phyloP scores from a whole-genome alignment of 2,888 invertebrate species.

The Euplagia quadripunctaria region DNA sequence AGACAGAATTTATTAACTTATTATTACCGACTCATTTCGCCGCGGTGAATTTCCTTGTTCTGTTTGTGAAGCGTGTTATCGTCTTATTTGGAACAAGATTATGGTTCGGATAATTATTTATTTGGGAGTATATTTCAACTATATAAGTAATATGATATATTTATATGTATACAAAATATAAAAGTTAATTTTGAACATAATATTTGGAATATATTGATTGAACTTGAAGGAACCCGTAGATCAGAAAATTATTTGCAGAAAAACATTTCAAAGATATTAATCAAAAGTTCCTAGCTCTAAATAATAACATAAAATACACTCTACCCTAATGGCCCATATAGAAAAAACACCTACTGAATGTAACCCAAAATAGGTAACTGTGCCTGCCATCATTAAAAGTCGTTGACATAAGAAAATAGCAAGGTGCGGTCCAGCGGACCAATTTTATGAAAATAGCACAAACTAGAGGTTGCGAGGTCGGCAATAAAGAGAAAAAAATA shows the following conservation, averaged over 20 bases:
- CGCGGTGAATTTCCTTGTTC: background rate
- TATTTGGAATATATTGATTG: background rate
- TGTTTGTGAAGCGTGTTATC: conserved; percentile 2
- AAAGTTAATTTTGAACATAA: too few relatives aligned
- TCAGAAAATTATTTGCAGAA: background rate
- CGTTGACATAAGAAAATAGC: conserved; percentile 61
- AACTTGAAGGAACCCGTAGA: background rate
- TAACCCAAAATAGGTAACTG: conserved; percentile 32
- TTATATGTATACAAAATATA: too few relatives aligned
- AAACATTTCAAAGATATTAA: background rate
- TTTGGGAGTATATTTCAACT: too few relatives aligned
- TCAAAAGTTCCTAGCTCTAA: background rate
- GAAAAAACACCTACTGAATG: conserved; percentile 26
- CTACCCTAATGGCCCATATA: conserved; percentile 12
- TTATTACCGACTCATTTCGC: conserved; percentile 16
- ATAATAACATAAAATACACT: background rate
- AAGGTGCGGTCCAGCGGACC: conserved; percentile 64
- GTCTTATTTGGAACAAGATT: conserved; percentile 1
- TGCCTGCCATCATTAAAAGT: conserved; percentile 47
- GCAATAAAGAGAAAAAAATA: conserved; percentile 51
- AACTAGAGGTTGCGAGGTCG: conserved; percentile 68
- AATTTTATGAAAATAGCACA: conserved; percentile 73
- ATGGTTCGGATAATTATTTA: background rate
- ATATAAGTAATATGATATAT: too few relatives aligned
- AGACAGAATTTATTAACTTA: conserved; percentile 6